These are phyloP conservation scores for Moxostoma hubbsi DNA, from an alignment of 2,797 vertebrate species.

Conservation along the genomic window DNA sequence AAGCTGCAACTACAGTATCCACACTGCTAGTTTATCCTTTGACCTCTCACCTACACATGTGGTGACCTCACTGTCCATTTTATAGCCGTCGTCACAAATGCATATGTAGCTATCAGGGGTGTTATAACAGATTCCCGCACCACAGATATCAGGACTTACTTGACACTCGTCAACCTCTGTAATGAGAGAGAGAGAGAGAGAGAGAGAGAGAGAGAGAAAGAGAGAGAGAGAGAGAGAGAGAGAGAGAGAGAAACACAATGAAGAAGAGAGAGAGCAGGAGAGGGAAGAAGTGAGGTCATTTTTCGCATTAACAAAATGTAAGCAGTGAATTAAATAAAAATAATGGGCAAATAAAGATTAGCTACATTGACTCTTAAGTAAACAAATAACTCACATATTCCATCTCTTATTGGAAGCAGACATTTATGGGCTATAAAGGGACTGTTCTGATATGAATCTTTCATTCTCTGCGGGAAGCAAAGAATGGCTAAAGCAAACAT, in stretches of 20 bases:
- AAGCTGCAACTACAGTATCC: too few relatives aligned
- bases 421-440: slow-evolving; percentile 7
- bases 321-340: slow-evolving; percentile 18
- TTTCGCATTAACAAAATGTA: background rate
- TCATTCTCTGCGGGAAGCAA: slow-evolving; percentile 31
- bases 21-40: background rate
- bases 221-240: too few relatives aligned
- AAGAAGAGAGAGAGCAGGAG: background rate
- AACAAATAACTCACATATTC: slow-evolving; percentile 15
- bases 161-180: slow-evolving; percentile 95
- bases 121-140: slow-evolving; percentile 90
- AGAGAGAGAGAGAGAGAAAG: background rate
- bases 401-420: background rate
- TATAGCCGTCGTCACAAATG: slow-evolving; percentile 87
- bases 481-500: slow-evolving; percentile 46
- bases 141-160: slow-evolving; percentile 90
- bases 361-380: background rate
- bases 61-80: slow-evolving; percentile 76
- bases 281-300: background rate
- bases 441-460: slow-evolving; percentile 29
- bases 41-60: slow-evolving; percentile 88
- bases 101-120: slow-evolving; percentile 89
- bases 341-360: slow-evolving; percentile 1
- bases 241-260: background rate
- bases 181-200: slow-evolving; percentile 51